phyloP scores from a whole-genome alignment of 92 coral and sea anemone genomes.

The Nematostella vectensis region DNA sequence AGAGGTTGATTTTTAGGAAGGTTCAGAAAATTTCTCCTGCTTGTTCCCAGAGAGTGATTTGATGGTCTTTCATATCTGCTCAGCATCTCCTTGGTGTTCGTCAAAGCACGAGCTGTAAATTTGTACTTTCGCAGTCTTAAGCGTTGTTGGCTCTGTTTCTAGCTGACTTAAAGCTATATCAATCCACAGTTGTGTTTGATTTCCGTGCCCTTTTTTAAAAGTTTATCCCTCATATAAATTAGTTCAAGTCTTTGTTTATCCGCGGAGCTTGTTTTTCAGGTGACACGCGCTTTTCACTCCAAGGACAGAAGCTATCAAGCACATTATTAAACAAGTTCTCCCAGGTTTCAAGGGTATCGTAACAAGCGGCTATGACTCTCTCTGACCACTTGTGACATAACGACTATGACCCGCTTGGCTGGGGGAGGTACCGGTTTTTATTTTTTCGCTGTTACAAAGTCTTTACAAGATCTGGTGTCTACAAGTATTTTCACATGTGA shows the following conservation, averaged over 20 bases:
- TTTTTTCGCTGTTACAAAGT: no score
- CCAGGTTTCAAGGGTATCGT: no score
- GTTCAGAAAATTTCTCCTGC: not conserved
- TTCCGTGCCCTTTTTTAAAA: not conserved
- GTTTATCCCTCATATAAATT: not conserved
- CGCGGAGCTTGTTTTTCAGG: not conserved
- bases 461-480: no score
- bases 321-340: no score
- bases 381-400: no score
- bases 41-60: not conserved
- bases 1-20: not conserved
- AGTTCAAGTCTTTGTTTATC: not conserved
- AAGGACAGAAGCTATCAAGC: not conserved
- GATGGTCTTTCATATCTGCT: not conserved
- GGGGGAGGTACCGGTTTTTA: no score
- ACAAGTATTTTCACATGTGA: no score
- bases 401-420: no score
- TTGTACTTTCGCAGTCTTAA: not conserved
- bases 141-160: not conserved
- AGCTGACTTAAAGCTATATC: not conserved
- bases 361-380: no score
- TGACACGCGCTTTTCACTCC: not conserved
- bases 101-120: not conserved
- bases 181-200: not conserved
- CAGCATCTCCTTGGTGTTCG: not conserved